Percentiles rank a stretch among this genome's conserved stretches.
These are phyloP conservation scores for Dynastes hyllus DNA, from an alignment of 2,888 invertebrate species.

Conservation along the genomic window DNA sequence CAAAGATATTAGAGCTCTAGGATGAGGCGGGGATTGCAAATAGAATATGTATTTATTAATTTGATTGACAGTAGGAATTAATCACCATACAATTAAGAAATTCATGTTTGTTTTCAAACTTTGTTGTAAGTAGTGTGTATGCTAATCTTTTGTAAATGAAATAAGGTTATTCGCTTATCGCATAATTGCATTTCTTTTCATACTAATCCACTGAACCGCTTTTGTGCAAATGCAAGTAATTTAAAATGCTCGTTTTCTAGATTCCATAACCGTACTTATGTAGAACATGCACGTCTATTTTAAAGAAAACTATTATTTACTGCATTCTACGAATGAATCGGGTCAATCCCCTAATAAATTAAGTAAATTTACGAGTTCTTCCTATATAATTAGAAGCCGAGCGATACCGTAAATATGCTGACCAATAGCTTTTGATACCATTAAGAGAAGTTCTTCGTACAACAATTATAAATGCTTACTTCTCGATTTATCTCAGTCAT, in stretches of 20 bases:
- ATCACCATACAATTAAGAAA: too few species aligned
- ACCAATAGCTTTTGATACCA: not conserved
- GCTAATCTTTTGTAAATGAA: too few species aligned
- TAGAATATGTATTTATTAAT: too few species aligned
- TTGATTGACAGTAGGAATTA: too few species aligned
- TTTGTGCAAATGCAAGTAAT: not conserved
- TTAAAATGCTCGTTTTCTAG: not conserved
- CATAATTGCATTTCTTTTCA: not conserved
- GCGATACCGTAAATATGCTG: constrained; percentile 5
- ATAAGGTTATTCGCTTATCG: too few species aligned
- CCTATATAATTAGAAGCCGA: constrained; percentile 16
- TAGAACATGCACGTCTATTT: not conserved
- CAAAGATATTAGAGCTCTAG: too few species aligned
- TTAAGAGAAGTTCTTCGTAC: constrained; percentile 3
- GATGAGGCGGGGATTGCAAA: too few species aligned
- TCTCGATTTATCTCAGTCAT: constrained; percentile 30
- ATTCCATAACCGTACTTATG: not conserved
- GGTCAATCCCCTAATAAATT: constrained; percentile 27
- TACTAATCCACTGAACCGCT: not conserved
- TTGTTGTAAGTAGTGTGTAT: too few species aligned
- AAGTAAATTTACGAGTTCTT: constrained; percentile 15
- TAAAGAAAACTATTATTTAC: constrained; percentile 23
- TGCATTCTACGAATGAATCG: constrained; percentile 1
- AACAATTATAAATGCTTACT: constrained; percentile 41
- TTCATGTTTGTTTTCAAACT: too few species aligned